phyloP scores from a whole-genome alignment of 2,888 invertebrate species.

The Ditylenchus weischeri region DNA sequence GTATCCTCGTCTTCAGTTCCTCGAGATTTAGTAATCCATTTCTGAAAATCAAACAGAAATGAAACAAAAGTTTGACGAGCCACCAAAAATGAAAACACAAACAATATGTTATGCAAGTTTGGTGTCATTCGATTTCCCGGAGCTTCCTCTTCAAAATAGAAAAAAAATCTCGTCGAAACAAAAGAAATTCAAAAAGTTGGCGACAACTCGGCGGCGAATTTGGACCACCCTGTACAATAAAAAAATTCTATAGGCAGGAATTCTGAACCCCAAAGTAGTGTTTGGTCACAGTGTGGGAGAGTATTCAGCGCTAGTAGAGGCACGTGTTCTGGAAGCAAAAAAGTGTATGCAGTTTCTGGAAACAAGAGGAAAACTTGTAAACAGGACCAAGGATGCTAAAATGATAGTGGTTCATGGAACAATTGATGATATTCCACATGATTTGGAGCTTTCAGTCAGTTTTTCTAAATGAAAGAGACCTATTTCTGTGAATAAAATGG shows the following conservation, averaged over 20 bases:
- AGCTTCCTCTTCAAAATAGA: too few species aligned
- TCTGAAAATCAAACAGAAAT: too few species aligned
- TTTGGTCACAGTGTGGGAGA: slow-evolving; percentile 55
- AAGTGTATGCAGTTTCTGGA: slow-evolving; percentile 34
- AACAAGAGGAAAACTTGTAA: slow-evolving; percentile 37
- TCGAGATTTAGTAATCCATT: too few species aligned
- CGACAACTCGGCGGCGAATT: too few species aligned
- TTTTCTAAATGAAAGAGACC: slow-evolving; percentile 26
- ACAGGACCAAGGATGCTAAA: slow-evolving; percentile 37
- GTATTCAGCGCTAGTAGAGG: slow-evolving; percentile 41
- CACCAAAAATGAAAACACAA: too few species aligned
- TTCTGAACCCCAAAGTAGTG: slow-evolving; percentile 21
- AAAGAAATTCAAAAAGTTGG: too few species aligned
- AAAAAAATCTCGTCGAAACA: too few species aligned
- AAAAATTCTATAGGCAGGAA: slow-evolving; percentile 10
- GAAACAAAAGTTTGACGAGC: too few species aligned
- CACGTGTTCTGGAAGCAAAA: slow-evolving; percentile 26
- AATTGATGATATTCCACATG: slow-evolving; percentile 28
- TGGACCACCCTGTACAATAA: too few species aligned
- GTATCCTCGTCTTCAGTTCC: background rate
- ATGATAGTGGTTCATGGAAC: slow-evolving; percentile 44
- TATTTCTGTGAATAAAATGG: too few species aligned
- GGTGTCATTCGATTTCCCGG: too few species aligned
- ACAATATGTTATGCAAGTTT: too few species aligned
- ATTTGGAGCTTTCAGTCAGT: slow-evolving; percentile 42